Percentiles rank a stretch among this genome's conserved stretches.
These are phyloP conservation scores for Anoplopoma fimbria DNA, from an alignment of 2,113 vertebrate species.

Conservation along the genomic window DNA sequence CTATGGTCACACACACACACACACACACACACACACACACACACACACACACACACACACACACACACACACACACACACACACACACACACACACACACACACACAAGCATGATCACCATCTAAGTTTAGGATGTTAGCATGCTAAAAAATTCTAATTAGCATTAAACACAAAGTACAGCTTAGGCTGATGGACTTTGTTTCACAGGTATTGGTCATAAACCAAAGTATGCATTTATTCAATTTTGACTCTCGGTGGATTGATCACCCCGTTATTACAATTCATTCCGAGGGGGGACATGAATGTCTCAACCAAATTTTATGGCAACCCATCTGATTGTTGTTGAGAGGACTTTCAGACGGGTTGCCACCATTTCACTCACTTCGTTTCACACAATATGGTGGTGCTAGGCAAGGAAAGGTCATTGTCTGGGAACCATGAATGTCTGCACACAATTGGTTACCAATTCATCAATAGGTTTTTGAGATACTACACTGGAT, in stretches of 20 bases:
- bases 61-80: background rate
- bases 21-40: slow-evolving; percentile 9
- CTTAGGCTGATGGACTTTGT: background rate
- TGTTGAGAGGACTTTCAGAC: background rate
- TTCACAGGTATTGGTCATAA: too few relatives aligned
- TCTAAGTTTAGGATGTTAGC: too few relatives aligned
- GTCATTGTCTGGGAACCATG: background rate
- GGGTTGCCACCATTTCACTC: too few relatives aligned
- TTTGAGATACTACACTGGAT: background rate
- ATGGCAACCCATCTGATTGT: background rate
- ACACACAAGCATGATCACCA: background rate
- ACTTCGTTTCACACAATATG: too few relatives aligned
- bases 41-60: background rate
- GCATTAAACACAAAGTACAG: too few relatives aligned
- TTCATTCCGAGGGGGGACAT: too few relatives aligned
- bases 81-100: background rate
- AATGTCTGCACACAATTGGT: background rate
- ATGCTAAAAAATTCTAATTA: too few relatives aligned
- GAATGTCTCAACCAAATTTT: background rate
- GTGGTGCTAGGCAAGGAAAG: background rate
- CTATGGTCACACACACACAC: background rate
- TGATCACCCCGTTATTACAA: too few relatives aligned
- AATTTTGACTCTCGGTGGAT: too few relatives aligned
- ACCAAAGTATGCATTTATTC: too few relatives aligned
- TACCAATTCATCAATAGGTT: background rate